A percentile compares a stretch with the other conserved stretches of the same genome.
Conservation (phyloP, 1,140 invertebrate genomes). For the Rhagoletis pomonella region DNA sequence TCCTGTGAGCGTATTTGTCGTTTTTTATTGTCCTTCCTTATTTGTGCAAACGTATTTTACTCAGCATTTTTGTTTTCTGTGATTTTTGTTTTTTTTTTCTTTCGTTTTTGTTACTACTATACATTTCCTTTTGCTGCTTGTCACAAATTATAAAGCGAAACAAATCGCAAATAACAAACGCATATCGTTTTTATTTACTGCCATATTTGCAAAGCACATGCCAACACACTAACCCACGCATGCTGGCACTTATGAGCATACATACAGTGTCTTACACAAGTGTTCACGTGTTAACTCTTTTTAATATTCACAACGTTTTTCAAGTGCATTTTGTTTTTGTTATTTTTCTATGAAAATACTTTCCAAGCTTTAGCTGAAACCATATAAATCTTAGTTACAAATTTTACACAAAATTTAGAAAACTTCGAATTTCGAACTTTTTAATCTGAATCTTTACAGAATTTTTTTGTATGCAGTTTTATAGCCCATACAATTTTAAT, state of each 20-base stretch:
- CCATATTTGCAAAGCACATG: conserved; percentile 34
- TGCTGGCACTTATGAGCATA: background rate
- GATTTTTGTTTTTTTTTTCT: background rate
- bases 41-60: background rate
- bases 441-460: too few relatives aligned
- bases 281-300: too few relatives aligned
- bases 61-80: background rate
- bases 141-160: conserved; percentile 52
- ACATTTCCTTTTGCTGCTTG: conserved; percentile 32
- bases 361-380: too few relatives aligned
- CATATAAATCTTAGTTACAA: too few relatives aligned
- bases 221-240: background rate
- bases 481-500: too few relatives aligned
- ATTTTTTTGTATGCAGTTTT: too few relatives aligned
- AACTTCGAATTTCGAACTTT: too few relatives aligned
- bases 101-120: background rate
- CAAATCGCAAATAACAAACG: conserved; percentile 52
- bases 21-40: conserved; percentile 2
- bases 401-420: too few relatives aligned
- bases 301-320: too few relatives aligned
- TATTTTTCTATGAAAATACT: too few relatives aligned
- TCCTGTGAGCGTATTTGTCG: background rate
- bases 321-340: too few relatives aligned
- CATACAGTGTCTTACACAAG: background rate
- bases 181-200: conserved; percentile 50